phyloP scores from a whole-genome alignment of 2,888 invertebrate species.

The Cremastobaeus sp. region DNA sequence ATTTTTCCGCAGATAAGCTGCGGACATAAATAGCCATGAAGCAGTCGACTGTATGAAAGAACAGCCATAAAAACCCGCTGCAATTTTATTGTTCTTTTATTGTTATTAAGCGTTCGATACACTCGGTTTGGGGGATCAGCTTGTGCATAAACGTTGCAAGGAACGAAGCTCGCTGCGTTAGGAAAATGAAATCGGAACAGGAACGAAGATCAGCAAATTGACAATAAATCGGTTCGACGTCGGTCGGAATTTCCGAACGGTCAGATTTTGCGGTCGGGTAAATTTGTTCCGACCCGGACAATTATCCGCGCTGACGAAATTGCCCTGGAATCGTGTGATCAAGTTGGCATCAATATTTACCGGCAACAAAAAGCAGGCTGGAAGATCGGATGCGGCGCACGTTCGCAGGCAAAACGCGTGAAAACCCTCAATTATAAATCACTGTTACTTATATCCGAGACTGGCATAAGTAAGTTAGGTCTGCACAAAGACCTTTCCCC shows the following conservation, averaged over 20 bases:
- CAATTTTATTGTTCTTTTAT: too few relatives aligned
- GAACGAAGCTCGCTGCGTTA: too few relatives aligned
- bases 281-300: slow-evolving; percentile 18
- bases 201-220: too few relatives aligned
- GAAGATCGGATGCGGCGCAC: slow-evolving; percentile 14
- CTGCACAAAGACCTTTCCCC: slow-evolving; percentile 23
- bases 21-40: slow-evolving; percentile 5
- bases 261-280: too few relatives aligned
- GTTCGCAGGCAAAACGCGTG: slow-evolving; percentile 44
- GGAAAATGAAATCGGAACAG: too few relatives aligned
- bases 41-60: slow-evolving; percentile 2
- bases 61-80: too few relatives aligned
- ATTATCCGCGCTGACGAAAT: slow-evolving; percentile 13
- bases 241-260: too few relatives aligned
- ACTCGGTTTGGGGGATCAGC: too few relatives aligned
- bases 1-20: slow-evolving; percentile 1
- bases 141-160: too few relatives aligned
- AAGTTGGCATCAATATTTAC: slow-evolving; percentile 32
- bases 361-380: slow-evolving; percentile 15
- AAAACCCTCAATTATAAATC: slow-evolving; percentile 47
- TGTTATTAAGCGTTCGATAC: background rate
- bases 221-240: too few relatives aligned
- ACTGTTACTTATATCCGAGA: slow-evolving; percentile 2
- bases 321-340: slow-evolving; percentile 1
- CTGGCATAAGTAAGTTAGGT: slow-evolving; percentile 26